A percentile compares a stretch with the other conserved stretches of the same genome.
Evolutionary conservation across 2,113 vertebrate species (phyloP).

Genomic region (Dasypus novemcinctus): DNA sequence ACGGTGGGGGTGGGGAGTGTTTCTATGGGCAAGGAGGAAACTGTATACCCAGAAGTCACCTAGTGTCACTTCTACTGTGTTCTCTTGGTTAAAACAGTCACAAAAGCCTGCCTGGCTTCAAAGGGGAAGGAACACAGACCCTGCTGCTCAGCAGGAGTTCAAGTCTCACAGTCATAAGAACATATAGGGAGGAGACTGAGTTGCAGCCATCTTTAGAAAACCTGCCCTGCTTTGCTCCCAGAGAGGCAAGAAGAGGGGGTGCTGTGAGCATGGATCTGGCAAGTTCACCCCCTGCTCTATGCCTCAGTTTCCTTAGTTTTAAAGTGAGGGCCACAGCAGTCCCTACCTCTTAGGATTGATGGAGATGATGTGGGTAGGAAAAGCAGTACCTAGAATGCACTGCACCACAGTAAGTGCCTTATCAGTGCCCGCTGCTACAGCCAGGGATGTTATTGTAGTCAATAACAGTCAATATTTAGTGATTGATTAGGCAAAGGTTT

Average conservation of each 20-base stretch:
- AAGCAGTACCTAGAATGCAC: neutral
- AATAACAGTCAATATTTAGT: neutral
- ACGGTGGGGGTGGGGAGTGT: too few relatives aligned
- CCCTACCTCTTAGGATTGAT: neutral
- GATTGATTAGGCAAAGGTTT: neutral
- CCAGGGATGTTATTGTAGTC: neutral
- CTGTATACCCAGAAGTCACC: neutral
- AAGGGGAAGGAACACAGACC: neutral
- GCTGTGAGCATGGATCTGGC: neutral
- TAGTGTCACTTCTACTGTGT: too few relatives aligned
- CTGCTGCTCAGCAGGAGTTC: neutral
- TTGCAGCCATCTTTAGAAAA: neutral
- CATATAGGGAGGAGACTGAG: neutral
- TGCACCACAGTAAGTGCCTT: rapidly evolving
- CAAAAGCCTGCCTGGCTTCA: neutral
- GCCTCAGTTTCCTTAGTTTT: too few relatives aligned
- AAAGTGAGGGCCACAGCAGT: too few relatives aligned
- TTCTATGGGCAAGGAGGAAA: neutral
- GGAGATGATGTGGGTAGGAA: neutral
- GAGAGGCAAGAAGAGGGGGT: neutral
- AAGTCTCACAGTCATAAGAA: neutral
- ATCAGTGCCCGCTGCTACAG: neutral
- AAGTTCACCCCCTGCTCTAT: neutral
- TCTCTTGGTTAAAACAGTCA: neutral
- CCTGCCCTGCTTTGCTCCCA: neutral